Percentiles rank a stretch among this genome's conserved stretches.
These are phyloP conservation scores for Erynnis tages DNA, from an alignment of 2,888 invertebrate genomes.

Conservation along the genomic window DNA sequence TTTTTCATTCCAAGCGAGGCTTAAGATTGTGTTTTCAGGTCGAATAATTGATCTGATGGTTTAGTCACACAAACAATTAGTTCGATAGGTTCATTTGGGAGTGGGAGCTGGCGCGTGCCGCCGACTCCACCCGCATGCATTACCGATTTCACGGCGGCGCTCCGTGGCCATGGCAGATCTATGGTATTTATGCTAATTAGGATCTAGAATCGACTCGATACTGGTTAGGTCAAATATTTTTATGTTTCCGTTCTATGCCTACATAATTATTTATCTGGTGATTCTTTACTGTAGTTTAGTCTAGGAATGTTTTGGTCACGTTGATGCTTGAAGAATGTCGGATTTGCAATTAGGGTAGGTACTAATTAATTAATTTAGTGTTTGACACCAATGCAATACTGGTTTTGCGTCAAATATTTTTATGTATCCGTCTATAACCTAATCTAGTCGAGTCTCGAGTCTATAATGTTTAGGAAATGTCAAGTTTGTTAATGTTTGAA, in stretches of 20 bases:
- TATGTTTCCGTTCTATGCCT: too few species aligned
- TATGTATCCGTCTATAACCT: slow-evolving; percentile 10
- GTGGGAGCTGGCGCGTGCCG: background rate
- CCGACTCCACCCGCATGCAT: background rate
- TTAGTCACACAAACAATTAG: background rate
- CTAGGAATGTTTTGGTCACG: too few species aligned
- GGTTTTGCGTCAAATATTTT: slow-evolving; percentile 13
- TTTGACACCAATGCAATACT: too few species aligned
- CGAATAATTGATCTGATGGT: too few species aligned
- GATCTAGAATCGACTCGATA: background rate
- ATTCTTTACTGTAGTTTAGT: too few species aligned
- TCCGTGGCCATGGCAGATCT: background rate
- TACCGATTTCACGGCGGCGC: background rate
- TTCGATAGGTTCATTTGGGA: background rate
- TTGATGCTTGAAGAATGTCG: too few species aligned
- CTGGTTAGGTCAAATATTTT: too few species aligned
- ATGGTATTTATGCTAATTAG: slow-evolving; percentile 18
- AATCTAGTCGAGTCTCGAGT: background rate
- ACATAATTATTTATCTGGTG: too few species aligned
- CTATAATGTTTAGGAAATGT: background rate
- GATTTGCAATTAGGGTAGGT: too few species aligned
- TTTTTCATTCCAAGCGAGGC: too few species aligned
- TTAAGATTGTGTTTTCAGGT: too few species aligned
- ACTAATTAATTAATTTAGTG: too few species aligned
- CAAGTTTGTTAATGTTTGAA: background rate